Conservation (phyloP, 1,140 invertebrate genomes). For the Zaprionus ghesquierei region DNA sequence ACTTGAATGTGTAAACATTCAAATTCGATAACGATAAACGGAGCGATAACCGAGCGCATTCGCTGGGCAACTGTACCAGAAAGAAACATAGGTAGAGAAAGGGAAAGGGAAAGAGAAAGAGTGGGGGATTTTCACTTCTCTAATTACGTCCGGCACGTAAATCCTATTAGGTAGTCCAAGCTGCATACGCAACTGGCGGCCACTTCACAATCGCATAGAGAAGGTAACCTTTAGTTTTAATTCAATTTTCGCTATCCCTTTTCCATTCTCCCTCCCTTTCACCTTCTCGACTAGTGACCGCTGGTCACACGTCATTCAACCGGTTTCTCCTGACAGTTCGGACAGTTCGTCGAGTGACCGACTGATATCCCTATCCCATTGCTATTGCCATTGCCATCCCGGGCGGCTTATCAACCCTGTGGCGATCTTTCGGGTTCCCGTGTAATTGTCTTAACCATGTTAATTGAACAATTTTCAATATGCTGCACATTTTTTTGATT, state of each 20-base stretch:
- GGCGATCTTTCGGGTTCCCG: conserved; percentile 37
- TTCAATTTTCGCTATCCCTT: conserved; percentile 62
- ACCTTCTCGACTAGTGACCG: conserved; percentile 55
- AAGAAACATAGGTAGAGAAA: not conserved
- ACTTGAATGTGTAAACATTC: conserved; percentile 77
- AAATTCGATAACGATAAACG: conserved; percentile 38
- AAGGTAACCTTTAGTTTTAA: conserved; percentile 67
- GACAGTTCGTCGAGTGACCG: conserved; percentile 32
- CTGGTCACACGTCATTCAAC: conserved; percentile 75
- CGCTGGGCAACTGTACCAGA: not conserved
- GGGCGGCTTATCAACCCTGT: conserved; percentile 41
- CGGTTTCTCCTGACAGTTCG: conserved; percentile 48
- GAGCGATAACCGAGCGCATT: not conserved
- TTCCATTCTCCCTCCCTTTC: conserved; percentile 1
- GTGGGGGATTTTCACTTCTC: conserved; percentile 5
- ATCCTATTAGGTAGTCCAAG: conserved; percentile 63
- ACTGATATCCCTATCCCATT: conserved; percentile 21
- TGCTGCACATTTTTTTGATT: conserved; percentile 75
- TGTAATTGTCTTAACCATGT: conserved; percentile 62
- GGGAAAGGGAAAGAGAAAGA: not conserved
- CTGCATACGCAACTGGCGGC: conserved; percentile 52
- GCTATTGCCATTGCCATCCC: not conserved
- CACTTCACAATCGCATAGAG: conserved; percentile 32
- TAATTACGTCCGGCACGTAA: conserved; percentile 66
- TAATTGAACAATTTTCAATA: conserved; percentile 64